These are phyloP conservation scores for Odontothrips loti DNA, from an alignment of 2,888 invertebrate species.

Conservation along the genomic window DNA sequence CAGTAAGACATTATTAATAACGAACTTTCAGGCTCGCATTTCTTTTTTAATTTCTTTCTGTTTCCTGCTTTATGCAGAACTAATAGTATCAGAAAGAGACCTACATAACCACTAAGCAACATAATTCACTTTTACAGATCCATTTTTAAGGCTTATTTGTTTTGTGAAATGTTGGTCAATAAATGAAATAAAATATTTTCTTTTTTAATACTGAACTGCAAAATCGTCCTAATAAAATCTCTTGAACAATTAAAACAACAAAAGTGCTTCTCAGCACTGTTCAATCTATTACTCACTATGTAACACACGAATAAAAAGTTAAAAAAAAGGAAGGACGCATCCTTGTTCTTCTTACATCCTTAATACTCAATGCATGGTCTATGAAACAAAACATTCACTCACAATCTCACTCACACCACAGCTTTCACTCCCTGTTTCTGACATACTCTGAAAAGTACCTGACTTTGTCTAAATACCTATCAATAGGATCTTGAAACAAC, in stretches of 20 bases:
- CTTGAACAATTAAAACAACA: slow-evolving; percentile 23
- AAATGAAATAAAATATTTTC: not conserved
- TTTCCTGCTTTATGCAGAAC: not conserved
- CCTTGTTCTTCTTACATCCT: not conserved
- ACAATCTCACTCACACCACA: not conserved
- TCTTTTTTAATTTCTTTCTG: not conserved
- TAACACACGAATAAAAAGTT: slow-evolving; percentile 23
- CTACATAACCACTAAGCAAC: not conserved
- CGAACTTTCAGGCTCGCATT: not conserved
- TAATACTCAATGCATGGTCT: slow-evolving; percentile 16
- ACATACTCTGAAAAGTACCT: not conserved
- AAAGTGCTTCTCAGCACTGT: not conserved
- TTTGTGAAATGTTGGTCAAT: not conserved
- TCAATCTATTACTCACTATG: slow-evolving; percentile 25
- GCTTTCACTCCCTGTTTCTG: not conserved
- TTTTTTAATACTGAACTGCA: slow-evolving; percentile 21
- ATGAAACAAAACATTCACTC: slow-evolving; percentile 3
- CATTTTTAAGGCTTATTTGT: not conserved
- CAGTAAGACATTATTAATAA: not conserved
- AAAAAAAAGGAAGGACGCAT: slow-evolving; percentile 1
- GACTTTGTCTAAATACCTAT: no score
- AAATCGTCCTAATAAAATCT: slow-evolving; percentile 22
- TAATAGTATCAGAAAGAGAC: not conserved
- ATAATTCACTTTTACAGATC: not conserved
- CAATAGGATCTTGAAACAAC: no score